phyloP scores from a whole-genome alignment of 2,797 vertebrate species.

The Chloroceryle inda region DNA sequence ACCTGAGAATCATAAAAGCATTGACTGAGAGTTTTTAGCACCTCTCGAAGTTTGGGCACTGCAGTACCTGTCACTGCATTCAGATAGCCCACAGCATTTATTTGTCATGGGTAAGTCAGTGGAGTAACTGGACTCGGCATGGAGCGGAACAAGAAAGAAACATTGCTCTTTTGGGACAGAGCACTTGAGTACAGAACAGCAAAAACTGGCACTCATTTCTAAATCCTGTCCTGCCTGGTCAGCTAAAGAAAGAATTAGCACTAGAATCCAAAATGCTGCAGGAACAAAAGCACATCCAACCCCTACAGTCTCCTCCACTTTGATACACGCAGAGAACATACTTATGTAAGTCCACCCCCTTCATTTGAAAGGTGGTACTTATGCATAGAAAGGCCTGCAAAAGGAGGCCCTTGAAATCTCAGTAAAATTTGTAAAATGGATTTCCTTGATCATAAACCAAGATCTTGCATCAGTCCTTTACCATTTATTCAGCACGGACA shows the following conservation, averaged over 20 bases:
- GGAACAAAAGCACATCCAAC: background rate
- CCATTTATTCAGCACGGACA: background rate
- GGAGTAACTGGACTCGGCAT: background rate
- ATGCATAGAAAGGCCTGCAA: background rate
- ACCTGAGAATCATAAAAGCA: background rate
- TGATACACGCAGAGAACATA: background rate
- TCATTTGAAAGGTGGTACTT: background rate
- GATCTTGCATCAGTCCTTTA: background rate
- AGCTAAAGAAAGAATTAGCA: slow-evolving; percentile 27
- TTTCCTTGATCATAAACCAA: background rate
- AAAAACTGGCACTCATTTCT: background rate
- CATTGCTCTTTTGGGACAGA: background rate
- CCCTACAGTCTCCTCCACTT: background rate
- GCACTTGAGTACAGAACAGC: background rate
- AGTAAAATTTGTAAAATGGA: background rate
- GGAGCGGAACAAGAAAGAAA: background rate
- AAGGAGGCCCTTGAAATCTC: background rate
- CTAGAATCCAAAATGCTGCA: background rate
- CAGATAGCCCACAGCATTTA: background rate
- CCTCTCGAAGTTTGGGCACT: background rate
- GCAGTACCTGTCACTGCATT: background rate
- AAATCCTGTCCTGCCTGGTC: background rate
- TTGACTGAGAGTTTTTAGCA: background rate
- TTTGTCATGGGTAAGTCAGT: background rate
- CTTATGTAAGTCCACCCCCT: background rate